Percentiles rank a stretch among this genome's conserved stretches.
These are phyloP conservation scores for Saccopteryx bilineata DNA, from an alignment of 2,113 vertebrate genomes.

Conservation along the genomic window DNA sequence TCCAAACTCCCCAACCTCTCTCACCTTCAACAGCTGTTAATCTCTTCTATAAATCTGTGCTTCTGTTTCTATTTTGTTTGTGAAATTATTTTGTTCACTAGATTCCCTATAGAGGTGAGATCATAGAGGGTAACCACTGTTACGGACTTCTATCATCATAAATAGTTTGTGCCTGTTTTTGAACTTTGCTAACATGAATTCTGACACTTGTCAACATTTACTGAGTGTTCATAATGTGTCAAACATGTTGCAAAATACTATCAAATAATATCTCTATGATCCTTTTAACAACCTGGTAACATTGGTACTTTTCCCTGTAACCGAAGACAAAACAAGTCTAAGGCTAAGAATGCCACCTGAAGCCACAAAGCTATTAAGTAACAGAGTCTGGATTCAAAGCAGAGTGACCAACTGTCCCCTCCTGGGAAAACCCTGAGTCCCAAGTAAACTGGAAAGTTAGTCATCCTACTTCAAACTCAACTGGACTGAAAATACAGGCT, in stretches of 20 bases:
- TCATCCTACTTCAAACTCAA: background rate
- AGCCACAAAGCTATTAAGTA: background rate
- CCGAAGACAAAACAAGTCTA: background rate
- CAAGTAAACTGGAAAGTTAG: background rate
- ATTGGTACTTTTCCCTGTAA: background rate
- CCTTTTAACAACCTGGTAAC: background rate
- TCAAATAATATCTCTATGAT: background rate
- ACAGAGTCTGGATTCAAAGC: background rate
- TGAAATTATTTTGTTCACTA: too few relatives aligned
- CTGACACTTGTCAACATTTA: conserved; percentile 1
- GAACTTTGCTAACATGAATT: background rate
- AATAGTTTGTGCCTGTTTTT: background rate
- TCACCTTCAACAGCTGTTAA: too few relatives aligned
- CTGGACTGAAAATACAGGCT: background rate
- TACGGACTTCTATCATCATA: background rate
- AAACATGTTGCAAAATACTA: background rate
- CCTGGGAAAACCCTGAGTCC: background rate
- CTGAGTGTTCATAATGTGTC: background rate
- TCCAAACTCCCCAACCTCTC: too few relatives aligned
- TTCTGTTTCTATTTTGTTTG: too few relatives aligned
- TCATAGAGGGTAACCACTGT: too few relatives aligned
- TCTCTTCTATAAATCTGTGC: too few relatives aligned
- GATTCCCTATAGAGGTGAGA: too few relatives aligned
- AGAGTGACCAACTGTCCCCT: background rate
- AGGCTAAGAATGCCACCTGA: background rate